These are phyloP conservation scores for Halictus quadricinctus DNA, from an alignment of 2,888 invertebrate genomes.

Conservation along the genomic window DNA sequence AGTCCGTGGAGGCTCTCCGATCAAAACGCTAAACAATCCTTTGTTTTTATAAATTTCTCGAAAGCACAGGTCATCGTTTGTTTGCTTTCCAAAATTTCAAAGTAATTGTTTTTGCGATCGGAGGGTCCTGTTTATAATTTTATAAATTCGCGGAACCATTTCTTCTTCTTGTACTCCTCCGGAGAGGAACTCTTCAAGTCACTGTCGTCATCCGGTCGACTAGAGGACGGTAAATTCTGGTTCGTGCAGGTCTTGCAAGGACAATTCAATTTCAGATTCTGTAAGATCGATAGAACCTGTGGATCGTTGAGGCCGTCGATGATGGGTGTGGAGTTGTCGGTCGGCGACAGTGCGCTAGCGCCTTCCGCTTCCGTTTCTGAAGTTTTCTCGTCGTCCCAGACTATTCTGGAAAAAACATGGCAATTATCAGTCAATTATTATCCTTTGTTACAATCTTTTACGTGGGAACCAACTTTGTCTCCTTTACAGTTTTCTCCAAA, in stretches of 20 bases:
- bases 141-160: slow-evolving; percentile 30
- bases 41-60: not conserved
- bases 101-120: too few relatives aligned
- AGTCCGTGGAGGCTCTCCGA: too few relatives aligned
- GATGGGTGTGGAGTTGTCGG: slow-evolving; percentile 61
- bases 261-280: slow-evolving; percentile 58
- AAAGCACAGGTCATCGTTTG: too few relatives aligned
- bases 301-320: slow-evolving; percentile 53
- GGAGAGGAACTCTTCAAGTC: slow-evolving; percentile 64
- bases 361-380: slow-evolving; percentile 59
- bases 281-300: slow-evolving; percentile 47
- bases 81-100: too few relatives aligned
- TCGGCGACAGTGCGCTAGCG: slow-evolving; percentile 53
- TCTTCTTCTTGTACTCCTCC: slow-evolving; percentile 45
- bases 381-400: slow-evolving; percentile 45
- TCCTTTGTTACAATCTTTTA: not conserved
- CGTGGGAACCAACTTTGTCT: slow-evolving; percentile 32
- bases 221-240: slow-evolving; percentile 29
- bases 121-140: not conserved
- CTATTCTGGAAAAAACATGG: slow-evolving; percentile 19
- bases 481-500: slow-evolving; percentile 2
- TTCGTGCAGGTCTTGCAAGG: slow-evolving; percentile 63
- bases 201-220: slow-evolving; percentile 55
- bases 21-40: not conserved
- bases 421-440: slow-evolving; percentile 7